phyloP scores from a whole-genome alignment of 2,797 vertebrate genomes.

The Periparus ater region DNA sequence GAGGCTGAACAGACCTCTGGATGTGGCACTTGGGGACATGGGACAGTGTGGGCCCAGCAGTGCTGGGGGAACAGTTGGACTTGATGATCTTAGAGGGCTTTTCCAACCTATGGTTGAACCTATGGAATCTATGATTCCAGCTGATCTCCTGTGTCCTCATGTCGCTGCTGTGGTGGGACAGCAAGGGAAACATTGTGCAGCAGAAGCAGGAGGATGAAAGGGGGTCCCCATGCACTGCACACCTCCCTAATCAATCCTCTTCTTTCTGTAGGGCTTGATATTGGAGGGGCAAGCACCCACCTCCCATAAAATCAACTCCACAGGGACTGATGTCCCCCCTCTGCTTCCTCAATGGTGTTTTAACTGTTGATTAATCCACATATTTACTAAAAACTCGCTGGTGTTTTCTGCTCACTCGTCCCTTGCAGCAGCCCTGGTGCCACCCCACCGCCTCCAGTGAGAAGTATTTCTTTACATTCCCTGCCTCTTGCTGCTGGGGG shows the following conservation, averaged over 20 bases:
- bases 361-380: not conserved
- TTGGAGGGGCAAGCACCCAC: not conserved
- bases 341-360: not conserved
- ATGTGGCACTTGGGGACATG: not conserved
- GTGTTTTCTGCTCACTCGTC: rapidly evolving
- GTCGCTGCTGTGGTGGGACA: not conserved
- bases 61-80: not conserved
- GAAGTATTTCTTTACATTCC: not conserved
- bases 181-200: not conserved
- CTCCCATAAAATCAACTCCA: not conserved
- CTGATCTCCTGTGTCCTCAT: rapidly evolving
- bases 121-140: not conserved
- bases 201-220: not conserved
- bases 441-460: not conserved
- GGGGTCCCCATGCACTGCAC: not conserved
- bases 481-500: not conserved
- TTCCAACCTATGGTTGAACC: not conserved
- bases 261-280: not conserved
- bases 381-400: rapidly evolving
- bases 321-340: rapidly evolving
- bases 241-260: not conserved
- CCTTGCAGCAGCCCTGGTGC: not conserved
- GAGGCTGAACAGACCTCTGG: not conserved
- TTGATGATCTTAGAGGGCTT: not conserved
- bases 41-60: not conserved